Evolutionary conservation across 92 coral and sea anemone genomes (phyloP).

Genomic region (Epizoanthus stellaris): DNA sequence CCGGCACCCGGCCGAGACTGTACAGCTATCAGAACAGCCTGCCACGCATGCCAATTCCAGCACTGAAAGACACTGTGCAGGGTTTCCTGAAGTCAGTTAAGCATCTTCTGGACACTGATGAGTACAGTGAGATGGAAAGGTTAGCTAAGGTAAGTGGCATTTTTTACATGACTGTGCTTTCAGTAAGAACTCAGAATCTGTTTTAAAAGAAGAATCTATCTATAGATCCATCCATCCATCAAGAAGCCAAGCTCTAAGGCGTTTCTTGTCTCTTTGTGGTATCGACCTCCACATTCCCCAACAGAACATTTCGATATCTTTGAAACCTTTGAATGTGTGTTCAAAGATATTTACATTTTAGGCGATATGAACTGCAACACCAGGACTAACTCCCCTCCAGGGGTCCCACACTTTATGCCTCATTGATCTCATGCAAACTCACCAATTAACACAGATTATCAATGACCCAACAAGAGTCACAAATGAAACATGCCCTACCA

Average conservation of each 20-base stretch:
- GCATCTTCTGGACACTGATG: conserved; percentile 79
- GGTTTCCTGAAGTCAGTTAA: conserved; percentile 81
- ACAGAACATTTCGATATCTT: conserved; percentile 25
- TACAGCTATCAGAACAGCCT: conserved; percentile 97
- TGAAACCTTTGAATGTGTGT: conserved; percentile 21
- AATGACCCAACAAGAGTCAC: too few species aligned
- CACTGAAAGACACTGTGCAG: conserved; percentile 82
- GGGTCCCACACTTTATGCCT: conserved; percentile 38
- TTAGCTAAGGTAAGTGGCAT: conserved; percentile 74
- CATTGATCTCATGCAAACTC: conserved; percentile 23
- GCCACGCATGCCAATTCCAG: conserved; percentile 95
- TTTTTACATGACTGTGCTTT: too few species aligned
- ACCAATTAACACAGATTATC: too few species aligned
- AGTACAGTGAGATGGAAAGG: conserved; percentile 86
- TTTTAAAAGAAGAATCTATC: too few species aligned
- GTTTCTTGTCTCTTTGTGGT: background rate
- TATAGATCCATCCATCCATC: too few species aligned
- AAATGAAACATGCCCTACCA: too few species aligned
- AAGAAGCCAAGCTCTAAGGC: too few species aligned
- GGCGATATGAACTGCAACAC: background rate
- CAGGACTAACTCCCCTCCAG: background rate
- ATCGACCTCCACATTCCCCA: conserved; percentile 1
- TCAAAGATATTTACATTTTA: conserved; percentile 50
- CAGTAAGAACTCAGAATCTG: too few species aligned
- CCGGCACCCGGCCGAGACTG: conserved; percentile 87